Conservation (phyloP, 2,113 vertebrate genomes). For the Gracilinanus agilis region DNA sequence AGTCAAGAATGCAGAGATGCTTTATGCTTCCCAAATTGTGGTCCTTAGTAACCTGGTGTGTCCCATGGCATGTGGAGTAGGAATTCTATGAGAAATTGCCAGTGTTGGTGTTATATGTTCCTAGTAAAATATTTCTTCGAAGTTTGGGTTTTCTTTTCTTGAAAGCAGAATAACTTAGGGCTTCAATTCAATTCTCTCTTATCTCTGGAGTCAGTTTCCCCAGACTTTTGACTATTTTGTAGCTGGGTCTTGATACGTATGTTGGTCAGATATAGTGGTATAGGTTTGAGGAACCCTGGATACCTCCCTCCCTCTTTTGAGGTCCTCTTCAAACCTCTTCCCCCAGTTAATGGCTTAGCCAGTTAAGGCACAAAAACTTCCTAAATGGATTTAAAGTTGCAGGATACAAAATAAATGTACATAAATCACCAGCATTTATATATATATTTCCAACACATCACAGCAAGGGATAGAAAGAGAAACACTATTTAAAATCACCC, state of each 20-base stretch:
- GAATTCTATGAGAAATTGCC: not conserved
- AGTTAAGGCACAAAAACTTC: not conserved
- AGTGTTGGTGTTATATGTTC: not conserved
- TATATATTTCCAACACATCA: too few relatives aligned
- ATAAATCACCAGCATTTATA: too few relatives aligned
- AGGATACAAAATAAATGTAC: too few relatives aligned
- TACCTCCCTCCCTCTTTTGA: not conserved
- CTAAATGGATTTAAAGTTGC: too few relatives aligned
- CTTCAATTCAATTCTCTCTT: not conserved
- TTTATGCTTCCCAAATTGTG: not conserved
- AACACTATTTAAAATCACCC: too few relatives aligned
- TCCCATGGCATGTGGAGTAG: not conserved
- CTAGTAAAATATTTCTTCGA: not conserved
- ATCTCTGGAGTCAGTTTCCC: not conserved
- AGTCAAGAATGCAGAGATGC: not conserved
- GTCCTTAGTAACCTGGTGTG: not conserved
- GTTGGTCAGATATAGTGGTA: not conserved
- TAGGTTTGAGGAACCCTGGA: not conserved
- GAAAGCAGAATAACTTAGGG: not conserved
- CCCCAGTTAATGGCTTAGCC: not conserved
- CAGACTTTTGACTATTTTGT: not conserved
- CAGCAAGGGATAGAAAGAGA: too few relatives aligned
- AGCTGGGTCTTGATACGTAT: not conserved
- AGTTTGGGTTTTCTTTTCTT: not conserved
- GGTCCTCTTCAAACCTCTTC: not conserved